Conservation (phyloP, 1,140 invertebrate species). For the Olivierus martensii region DNA sequence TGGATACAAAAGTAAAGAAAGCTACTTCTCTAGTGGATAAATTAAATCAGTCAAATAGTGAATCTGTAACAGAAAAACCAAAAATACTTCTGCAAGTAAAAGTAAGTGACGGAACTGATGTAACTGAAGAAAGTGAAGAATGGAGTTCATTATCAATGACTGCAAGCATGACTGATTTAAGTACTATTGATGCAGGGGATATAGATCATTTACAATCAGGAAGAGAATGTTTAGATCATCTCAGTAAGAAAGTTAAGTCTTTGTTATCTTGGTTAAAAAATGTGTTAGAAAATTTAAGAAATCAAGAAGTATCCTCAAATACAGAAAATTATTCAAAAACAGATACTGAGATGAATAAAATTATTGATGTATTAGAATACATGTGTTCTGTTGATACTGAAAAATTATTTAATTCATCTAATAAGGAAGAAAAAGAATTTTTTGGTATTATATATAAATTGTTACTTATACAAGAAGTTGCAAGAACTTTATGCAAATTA, state of each 20-base stretch:
- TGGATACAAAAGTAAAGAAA: constrained; percentile 13
- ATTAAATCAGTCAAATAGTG: background rate
- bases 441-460: constrained; percentile 2
- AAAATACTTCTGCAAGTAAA: constrained; percentile 15
- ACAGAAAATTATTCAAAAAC: too few relatives aligned
- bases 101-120: background rate
- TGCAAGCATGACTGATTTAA: constrained; percentile 14
- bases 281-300: constrained; percentile 1
- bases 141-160: constrained; percentile 16
- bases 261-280: constrained; percentile 12
- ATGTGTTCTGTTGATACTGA: too few relatives aligned
- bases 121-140: constrained; percentile 2
- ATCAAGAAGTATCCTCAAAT: background rate
- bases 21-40: background rate
- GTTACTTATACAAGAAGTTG: constrained; percentile 9
- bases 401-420: too few relatives aligned
- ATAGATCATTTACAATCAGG: constrained; percentile 1
- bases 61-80: constrained; percentile 1
- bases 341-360: too few relatives aligned
- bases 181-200: background rate
- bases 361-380: too few relatives aligned
- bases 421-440: too few relatives aligned
- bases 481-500: constrained; percentile 9
- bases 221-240: constrained; percentile 4
- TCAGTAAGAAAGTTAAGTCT: constrained; percentile 5